Evolutionary conservation across 2,888 invertebrate genomes (phyloP).

Genomic region (Augochlorella aurata): DNA sequence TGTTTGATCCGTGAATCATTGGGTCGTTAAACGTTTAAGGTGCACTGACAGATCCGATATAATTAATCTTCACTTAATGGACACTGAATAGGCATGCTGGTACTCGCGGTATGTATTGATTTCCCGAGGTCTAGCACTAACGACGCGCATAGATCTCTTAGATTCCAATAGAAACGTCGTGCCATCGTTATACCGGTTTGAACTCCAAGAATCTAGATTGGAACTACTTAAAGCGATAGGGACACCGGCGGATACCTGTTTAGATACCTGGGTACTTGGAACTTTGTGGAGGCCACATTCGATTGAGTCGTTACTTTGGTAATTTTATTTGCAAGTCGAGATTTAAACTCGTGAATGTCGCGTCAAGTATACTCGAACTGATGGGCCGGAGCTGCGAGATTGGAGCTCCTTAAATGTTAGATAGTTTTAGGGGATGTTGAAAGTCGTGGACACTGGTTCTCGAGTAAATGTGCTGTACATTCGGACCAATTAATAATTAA

Average conservation of each 20-base stretch:
- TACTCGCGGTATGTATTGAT: slow-evolving; percentile 6
- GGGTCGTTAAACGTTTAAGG: not conserved
- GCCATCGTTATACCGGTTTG: not conserved
- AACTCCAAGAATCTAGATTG: not conserved
- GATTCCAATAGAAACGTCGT: not conserved
- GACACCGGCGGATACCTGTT: not conserved
- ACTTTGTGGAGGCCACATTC: not conserved
- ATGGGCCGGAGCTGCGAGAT: no score
- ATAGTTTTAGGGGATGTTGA: not conserved
- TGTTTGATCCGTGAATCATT: not conserved
- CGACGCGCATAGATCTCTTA: slow-evolving; percentile 4
- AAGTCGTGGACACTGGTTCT: not conserved
- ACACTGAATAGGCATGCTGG: not conserved
- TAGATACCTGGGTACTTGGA: not conserved
- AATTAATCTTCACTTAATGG: not conserved
- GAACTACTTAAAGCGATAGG: not conserved
- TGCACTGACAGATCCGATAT: not conserved
- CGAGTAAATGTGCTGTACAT: not conserved
- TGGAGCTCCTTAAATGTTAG: not conserved
- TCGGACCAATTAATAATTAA: no score
- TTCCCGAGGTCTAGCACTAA: not conserved
- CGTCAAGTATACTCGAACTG: not conserved
- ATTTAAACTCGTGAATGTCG: not conserved
- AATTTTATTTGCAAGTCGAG: not conserved
- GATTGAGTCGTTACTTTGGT: not conserved